phyloP scores from a whole-genome alignment of 2,797 vertebrate species.

The Gymnoscopelus braueri region DNA sequence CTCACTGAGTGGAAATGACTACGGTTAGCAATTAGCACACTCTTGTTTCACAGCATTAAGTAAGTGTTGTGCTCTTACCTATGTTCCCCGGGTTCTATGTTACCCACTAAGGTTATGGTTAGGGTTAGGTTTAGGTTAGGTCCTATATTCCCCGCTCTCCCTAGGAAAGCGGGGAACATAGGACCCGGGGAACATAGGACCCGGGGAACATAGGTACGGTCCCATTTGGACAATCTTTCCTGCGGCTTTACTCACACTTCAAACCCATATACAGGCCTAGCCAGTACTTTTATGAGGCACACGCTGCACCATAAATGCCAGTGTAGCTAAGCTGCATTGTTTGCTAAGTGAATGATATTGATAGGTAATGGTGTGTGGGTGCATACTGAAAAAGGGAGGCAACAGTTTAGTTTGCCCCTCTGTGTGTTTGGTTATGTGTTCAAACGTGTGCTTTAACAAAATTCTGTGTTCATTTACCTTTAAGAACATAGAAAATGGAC shows the following conservation, averaged over 20 bases:
- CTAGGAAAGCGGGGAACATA: no score
- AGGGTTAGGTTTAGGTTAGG: no score
- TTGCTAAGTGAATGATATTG: not conserved
- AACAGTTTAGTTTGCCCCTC: not conserved
- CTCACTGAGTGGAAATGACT: not conserved
- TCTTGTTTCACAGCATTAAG: not conserved
- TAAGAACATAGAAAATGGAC: no score
- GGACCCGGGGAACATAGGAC: no score
- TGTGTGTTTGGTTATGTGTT: constrained; percentile 3
- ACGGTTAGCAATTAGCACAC: not conserved
- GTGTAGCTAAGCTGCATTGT: not conserved
- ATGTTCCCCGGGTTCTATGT: no score
- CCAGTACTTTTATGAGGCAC: not conserved
- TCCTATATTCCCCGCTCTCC: no score
- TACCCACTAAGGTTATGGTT: no score
- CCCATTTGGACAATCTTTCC: not conserved
- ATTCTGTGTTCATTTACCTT: no score
- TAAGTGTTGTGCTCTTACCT: constrained; percentile 2
- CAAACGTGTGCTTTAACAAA: not conserved
- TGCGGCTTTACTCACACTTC: not conserved
- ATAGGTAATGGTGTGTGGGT: no score
- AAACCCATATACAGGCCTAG: not conserved
- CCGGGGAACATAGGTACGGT: no score
- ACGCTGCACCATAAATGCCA: not conserved
- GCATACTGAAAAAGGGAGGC: no score